Evolutionary conservation across 2,888 invertebrate species (phyloP).

Genomic region (Gasteruption jaculator): DNA sequence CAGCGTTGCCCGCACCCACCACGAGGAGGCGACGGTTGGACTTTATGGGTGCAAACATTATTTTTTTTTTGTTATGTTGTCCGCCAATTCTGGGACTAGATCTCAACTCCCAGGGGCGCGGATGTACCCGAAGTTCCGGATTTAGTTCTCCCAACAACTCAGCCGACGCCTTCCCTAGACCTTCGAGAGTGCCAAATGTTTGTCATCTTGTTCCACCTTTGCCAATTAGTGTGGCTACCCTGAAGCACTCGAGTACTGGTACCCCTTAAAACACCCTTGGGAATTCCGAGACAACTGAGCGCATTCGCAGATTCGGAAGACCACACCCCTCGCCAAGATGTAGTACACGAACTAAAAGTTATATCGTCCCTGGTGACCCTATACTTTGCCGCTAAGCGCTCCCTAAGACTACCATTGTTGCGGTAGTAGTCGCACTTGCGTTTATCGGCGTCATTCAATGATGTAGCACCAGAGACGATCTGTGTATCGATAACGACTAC

Average conservation of each 20-base stretch:
- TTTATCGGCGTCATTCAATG: conserved; percentile 13
- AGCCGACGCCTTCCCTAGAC: too few species aligned
- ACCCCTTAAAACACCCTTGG: conserved; percentile 10
- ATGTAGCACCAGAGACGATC: conserved; percentile 18
- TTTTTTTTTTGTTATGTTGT: too few species aligned
- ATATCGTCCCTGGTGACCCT: neutral
- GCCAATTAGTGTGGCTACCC: conserved; percentile 21
- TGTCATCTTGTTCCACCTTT: conserved; percentile 21
- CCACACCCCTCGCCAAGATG: conserved; percentile 24
- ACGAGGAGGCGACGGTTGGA: too few species aligned
- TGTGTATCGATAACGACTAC: conserved; percentile 18
- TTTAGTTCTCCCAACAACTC: too few species aligned
- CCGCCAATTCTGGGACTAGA: too few species aligned
- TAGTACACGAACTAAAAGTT: conserved; percentile 17
- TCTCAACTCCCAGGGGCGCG: too few species aligned
- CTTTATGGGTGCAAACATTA: too few species aligned
- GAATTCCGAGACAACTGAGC: conserved; percentile 14
- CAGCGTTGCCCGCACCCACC: too few species aligned
- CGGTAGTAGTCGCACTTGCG: conserved; percentile 16
- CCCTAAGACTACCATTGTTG: too few species aligned
- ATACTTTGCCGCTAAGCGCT: neutral
- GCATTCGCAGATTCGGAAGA: conserved; percentile 15
- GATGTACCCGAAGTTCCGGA: too few species aligned
- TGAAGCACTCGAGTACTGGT: conserved; percentile 18
- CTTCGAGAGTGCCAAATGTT: too few species aligned